A percentile compares a stretch with the other conserved stretches of the same genome.
These are phyloP conservation scores for Nycteola revayana DNA, from an alignment of 2,888 invertebrate genomes.

Conservation along the genomic window DNA sequence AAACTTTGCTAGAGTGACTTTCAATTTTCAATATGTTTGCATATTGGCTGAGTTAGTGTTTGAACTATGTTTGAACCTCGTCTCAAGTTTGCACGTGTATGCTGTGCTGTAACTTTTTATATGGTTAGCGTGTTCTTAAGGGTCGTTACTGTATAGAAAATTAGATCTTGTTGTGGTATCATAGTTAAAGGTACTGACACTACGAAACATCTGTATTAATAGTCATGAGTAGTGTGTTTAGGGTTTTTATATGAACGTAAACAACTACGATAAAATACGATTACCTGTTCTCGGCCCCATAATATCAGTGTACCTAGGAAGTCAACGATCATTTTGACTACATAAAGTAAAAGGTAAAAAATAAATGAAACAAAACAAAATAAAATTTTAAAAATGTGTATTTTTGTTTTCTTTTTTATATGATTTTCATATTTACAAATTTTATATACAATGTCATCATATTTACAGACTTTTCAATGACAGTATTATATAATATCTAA, in stretches of 20 bases:
- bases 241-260: no score
- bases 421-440: slow-evolving; percentile 65
- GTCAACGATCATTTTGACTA: no score
- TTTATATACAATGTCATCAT: slow-evolving; percentile 65
- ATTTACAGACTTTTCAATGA: slow-evolving; percentile 68
- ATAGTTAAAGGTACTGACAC: no score
- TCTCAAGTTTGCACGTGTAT: slow-evolving; percentile 29
- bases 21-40: slow-evolving; percentile 55
- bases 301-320: no score
- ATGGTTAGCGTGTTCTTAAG: no score
- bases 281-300: no score
- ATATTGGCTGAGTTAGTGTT: slow-evolving; percentile 44
- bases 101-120: slow-evolving; percentile 23
- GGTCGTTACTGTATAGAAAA: no score
- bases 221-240: no score
- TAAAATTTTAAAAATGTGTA: slow-evolving; percentile 75
- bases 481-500: slow-evolving; percentile 52
- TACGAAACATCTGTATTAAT: no score
- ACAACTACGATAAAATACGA: no score
- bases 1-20: slow-evolving; percentile 42
- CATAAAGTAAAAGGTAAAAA: slow-evolving; percentile 40
- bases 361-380: slow-evolving; percentile 75
- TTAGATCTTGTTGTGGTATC: no score
- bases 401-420: slow-evolving; percentile 60
- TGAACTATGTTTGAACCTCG: slow-evolving; percentile 34